Base-by-base conservation (phyloP, 2,888 invertebrate species). In the Apocheima hispidaria region DNA sequence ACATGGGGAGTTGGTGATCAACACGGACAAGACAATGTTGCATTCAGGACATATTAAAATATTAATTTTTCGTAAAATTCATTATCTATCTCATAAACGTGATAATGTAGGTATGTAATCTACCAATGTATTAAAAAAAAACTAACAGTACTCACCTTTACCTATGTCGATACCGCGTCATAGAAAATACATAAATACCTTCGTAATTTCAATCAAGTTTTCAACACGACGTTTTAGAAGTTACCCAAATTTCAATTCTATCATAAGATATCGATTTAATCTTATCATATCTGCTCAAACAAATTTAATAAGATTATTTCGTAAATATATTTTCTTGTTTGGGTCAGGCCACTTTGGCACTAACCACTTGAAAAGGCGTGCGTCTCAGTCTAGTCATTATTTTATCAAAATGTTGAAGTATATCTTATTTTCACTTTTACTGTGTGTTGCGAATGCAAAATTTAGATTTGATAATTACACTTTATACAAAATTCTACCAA, bases 401-500 rank as follows among this genome's bases (percentile, higher is more conserved):
- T 33, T 20, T 30, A 40, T 20, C 4, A 51, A 38, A 26, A 51
- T 51, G 51, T 51, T 51, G 7, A 51, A 40, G 9, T 51, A 20
- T 20, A 1, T 51, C 2, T 0, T 41, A n/a, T 10, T 51, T 28
- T 16, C 40, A 7, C 3, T 40, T 26, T 7, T 73, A 16, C 23
- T 53, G 0, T 52, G 68, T 60, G 69, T 66, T 2, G 72, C 69
- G 1, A 60, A 74, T 68, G 81, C 76, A 62, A 83, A 81, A 55
- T 64, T 79, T 38, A 69, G 81, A 23, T 86, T 72, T 26, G 83
- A 85, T 26, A 82, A 86, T 54, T 81, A 82, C 58, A 76, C 79
- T 18, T 88, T 95, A 12, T 95, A 93, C 67, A 88, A 93, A 71
- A 79, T 94, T 3, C 73, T 78, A 2, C 93, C 94, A 0, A 75